phyloP scores from a whole-genome alignment of 2,113 vertebrate species.

The Pachypanchax playfairii region DNA sequence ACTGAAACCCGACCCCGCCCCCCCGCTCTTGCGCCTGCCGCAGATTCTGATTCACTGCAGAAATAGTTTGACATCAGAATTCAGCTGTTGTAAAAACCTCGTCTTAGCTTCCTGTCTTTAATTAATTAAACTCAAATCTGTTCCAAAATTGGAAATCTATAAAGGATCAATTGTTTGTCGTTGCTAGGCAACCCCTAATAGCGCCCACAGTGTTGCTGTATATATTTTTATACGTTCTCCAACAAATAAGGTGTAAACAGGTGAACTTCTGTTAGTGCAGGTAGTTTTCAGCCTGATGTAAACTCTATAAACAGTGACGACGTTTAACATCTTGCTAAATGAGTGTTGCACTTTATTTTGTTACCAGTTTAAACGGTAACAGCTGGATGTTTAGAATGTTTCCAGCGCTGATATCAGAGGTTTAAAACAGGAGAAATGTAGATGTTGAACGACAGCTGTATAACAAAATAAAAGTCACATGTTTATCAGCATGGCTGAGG shows the following conservation, averaged over 20 bases:
- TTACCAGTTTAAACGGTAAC: background rate
- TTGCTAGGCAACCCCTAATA: background rate
- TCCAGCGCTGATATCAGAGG: too few species aligned
- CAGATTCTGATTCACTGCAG: constrained; percentile 25
- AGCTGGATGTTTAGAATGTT: too few species aligned
- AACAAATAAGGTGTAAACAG: background rate
- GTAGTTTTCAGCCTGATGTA: too few species aligned
- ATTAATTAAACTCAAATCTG: background rate
- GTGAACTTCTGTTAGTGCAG: background rate
- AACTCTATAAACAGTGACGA: too few species aligned
- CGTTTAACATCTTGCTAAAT: background rate
- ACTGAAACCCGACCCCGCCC: background rate
- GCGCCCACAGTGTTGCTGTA: background rate
- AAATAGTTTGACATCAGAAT: constrained; percentile 23
- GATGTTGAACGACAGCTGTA: too few species aligned
- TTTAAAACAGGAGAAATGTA: too few species aligned
- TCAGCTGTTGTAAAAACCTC: too few species aligned
- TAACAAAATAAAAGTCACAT: too few species aligned
- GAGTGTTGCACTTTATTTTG: background rate
- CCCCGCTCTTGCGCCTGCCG: background rate
- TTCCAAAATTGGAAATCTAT: background rate
- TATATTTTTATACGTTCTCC: background rate
- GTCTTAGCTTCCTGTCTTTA: background rate
- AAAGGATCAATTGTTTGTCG: background rate
- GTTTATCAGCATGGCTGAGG: too few species aligned